Percentiles rank a stretch among this genome's conserved stretches.
Conservation (phyloP, 35 echinoderm and acorn worm genomes). For the Stichopus chloronotus region DNA sequence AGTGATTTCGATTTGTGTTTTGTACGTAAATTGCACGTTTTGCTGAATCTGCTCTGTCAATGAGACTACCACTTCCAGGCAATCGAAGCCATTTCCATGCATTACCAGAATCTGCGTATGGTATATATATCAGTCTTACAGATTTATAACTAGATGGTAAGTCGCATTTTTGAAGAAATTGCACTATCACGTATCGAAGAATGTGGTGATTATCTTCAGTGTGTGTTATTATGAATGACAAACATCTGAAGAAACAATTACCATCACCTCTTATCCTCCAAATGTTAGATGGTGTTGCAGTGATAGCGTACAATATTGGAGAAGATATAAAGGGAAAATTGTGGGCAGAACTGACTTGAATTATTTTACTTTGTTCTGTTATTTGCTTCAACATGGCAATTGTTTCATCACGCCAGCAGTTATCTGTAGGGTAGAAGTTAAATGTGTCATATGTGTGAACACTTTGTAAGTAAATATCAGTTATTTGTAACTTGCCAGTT, state of each 20-base stretch:
- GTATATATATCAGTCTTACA: conserved; percentile 44
- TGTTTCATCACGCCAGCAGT: conserved; percentile 1
- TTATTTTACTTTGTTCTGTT: not conserved
- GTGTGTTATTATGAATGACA: conserved; percentile 41
- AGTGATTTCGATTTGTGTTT: conserved; percentile 47
- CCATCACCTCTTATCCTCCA: conserved; percentile 34
- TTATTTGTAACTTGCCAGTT: not conserved
- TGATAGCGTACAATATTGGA: conserved; percentile 45
- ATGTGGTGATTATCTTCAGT: conserved; percentile 42
- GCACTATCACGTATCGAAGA: conserved; percentile 6
- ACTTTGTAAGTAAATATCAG: conserved; percentile 36
- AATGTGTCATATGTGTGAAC: conserved; percentile 27
- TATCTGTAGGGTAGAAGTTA: conserved; percentile 14
- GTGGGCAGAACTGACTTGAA: not conserved
- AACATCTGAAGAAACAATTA: conserved; percentile 42
- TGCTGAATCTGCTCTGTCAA: not conserved
- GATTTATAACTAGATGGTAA: conserved; percentile 9
- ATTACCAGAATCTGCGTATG: conserved; percentile 20
- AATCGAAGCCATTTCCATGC: conserved; percentile 43
- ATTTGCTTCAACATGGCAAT: conserved; percentile 7
- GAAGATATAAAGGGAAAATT: conserved; percentile 1
- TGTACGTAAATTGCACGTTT: conserved; percentile 40
- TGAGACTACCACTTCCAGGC: conserved; percentile 35
- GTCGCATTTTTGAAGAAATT: conserved; percentile 28
- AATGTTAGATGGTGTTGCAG: conserved; percentile 37